Percentiles rank a stretch among this genome's conserved stretches.
These are phyloP conservation scores for Salarias fasciatus DNA, from an alignment of 2,797 vertebrate species.

Conservation along the genomic window DNA sequence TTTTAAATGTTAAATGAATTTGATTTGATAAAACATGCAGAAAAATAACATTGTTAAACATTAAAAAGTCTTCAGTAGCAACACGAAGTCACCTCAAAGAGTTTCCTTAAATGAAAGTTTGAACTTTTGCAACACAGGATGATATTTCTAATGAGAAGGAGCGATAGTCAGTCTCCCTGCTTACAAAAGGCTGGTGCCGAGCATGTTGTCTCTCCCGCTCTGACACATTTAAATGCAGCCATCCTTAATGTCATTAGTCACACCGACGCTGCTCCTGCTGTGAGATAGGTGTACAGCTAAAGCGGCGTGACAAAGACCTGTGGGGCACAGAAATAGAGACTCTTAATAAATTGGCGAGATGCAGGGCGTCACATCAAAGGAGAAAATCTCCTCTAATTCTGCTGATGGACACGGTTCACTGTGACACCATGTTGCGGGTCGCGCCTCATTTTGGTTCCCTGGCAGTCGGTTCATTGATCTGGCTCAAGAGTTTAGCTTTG, in stretches of 20 bases:
- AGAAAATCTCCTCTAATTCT: conserved; percentile 17
- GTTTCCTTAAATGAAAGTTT: neutral
- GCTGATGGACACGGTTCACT: conserved; percentile 19
- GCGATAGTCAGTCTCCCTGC: neutral
- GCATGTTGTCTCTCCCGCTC: conserved; percentile 1
- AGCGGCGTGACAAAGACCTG: conserved; percentile 18
- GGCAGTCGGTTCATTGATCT: conserved; percentile 46
- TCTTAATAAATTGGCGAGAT: conserved; percentile 18
- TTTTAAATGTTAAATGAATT: too few species aligned
- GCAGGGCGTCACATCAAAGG: conserved; percentile 5
- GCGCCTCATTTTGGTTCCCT: conserved; percentile 6
- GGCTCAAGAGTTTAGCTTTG: conserved; percentile 29
- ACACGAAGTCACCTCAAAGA: too few species aligned
- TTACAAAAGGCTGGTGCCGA: neutral
- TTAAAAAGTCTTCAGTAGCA: too few species aligned
- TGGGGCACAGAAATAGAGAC: conserved; percentile 9
- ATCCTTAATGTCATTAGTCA: conserved; percentile 36
- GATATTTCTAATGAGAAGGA: neutral
- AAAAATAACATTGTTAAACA: too few species aligned
- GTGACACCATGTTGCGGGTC: conserved; percentile 26
- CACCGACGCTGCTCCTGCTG: conserved; percentile 23
- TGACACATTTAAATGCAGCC: conserved; percentile 28
- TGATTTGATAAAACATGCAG: too few species aligned
- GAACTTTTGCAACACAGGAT: neutral
- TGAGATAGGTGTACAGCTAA: conserved; percentile 6